These are phyloP conservation scores for Proteles cristata DNA, from an alignment of 2,113 vertebrate species.

Conservation along the genomic window DNA sequence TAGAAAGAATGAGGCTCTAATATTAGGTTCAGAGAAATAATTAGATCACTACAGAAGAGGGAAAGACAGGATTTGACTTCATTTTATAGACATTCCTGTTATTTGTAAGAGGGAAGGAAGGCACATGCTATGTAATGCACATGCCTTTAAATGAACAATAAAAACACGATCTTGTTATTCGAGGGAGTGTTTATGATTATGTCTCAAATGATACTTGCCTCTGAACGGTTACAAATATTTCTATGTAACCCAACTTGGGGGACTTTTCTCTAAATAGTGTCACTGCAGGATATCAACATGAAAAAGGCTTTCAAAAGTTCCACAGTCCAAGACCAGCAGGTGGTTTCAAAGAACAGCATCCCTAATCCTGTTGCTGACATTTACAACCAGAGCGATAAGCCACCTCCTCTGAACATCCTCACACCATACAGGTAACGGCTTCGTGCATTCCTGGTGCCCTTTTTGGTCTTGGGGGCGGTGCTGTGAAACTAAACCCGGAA, in stretches of 20 bases:
- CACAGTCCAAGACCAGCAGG: slow-evolving; percentile 97
- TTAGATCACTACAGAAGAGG: background rate
- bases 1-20: background rate
- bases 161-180: background rate
- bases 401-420: slow-evolving; percentile 96
- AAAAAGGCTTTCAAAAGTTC: slow-evolving; percentile 99
- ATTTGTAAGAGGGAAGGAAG: background rate
- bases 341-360: slow-evolving; percentile 97
- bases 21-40: background rate
- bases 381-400: slow-evolving; percentile 96
- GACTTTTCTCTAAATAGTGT: slow-evolving; percentile 88
- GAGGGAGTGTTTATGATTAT: background rate
- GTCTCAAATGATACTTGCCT: background rate
- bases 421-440: slow-evolving; percentile 92
- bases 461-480: background rate
- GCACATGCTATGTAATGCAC: background rate
- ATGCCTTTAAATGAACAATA: background rate
- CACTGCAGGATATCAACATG: slow-evolving; percentile 99
- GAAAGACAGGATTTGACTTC: background rate
- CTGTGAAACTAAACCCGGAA: background rate
- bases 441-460: rapidly evolving
- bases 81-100: background rate
- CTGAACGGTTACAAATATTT: background rate
- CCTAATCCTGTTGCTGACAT: slow-evolving; percentile 95
- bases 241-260: background rate